Evolutionary conservation across 2,113 vertebrate genomes (phyloP).

Genomic region (Mustela nigripes): DNA sequence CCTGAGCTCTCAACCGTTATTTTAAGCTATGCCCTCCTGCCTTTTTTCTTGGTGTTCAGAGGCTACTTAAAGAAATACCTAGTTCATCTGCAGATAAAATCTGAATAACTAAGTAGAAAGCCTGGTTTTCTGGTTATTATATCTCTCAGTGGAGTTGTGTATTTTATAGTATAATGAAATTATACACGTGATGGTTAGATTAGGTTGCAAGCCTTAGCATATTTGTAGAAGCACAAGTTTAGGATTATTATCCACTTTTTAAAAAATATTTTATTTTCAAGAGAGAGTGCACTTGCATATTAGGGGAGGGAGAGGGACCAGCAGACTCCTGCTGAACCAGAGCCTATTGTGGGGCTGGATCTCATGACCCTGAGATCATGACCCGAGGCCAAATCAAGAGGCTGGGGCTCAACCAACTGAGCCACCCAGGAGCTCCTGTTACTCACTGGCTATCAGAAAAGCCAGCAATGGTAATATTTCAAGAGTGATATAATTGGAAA

Average conservation of each 20-base stretch:
- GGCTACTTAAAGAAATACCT: not conserved
- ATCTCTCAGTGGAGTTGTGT: not conserved
- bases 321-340: not conserved
- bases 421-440: not conserved
- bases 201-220: conserved; percentile 27
- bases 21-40: not conserved
- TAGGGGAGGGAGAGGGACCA: not conserved
- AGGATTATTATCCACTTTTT: conserved; percentile 62
- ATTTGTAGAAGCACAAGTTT: conserved; percentile 65
- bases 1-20: not conserved
- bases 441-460: conserved; percentile 61
- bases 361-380: not conserved
- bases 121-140: not conserved
- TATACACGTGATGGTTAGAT: not conserved
- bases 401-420: not conserved
- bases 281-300: not conserved
- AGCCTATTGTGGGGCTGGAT: not conserved
- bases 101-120: not conserved
- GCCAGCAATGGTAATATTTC: conserved; percentile 53
- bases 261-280: not conserved
- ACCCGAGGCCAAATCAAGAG: not conserved
- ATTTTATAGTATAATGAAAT: not conserved
- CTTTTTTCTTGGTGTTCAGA: not conserved
- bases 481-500: conserved; percentile 61
- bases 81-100: not conserved